Base-by-base conservation (phyloP, 2,113 vertebrate genomes). In the Isichthys henryi region DNA sequence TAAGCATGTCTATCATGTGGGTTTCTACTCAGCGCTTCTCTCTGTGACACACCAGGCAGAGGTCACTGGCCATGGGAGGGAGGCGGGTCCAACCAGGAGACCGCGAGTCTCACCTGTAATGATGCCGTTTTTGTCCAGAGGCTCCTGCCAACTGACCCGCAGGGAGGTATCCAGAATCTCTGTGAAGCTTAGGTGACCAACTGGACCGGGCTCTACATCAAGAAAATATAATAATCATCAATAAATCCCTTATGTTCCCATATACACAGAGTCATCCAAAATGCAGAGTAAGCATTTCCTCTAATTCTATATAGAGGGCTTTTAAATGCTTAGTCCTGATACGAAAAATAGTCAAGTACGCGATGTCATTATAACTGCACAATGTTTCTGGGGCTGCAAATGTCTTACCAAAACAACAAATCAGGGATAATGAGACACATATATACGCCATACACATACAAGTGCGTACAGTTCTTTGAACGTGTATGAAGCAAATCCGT, bases 141-240 rank as follows among this genome's bases (percentile, higher is more conserved):
- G 98, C 92, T 98, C 98, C 91, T 96, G 95, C 98, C 98, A 99
- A 97, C 98, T 98, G 95, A 99, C 97, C 94, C 96, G 96, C 90
- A 99, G 95, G 0, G 98, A 99, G 0, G 97, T 99, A 95, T 99
- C 98, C 94, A 99, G 94, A 92, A 99, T 98, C 95, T 98, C 97
- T 0, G 97, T 97, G 95, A 99, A 99, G 89, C 97, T 98, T 95
- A 99, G 95, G 88, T 96, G 97, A 50, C 96, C 96, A 92, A 99
- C 97, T 0, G 96, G 95, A 91, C 98, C 98, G 0, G 98, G 98
- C 23, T 92, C 98, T 99, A 91, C 92, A 39, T 90, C 35, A 91
- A 56, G 86, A 52, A 89, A 53, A 90, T 3, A 90, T 43, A 50
- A 90, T 66, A 91, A 84, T 39, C 49, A 23, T 80, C 77, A 23